These are phyloP conservation scores for Blennius ocellaris DNA, from an alignment of 2,113 vertebrate genomes.

Conservation along the genomic window DNA sequence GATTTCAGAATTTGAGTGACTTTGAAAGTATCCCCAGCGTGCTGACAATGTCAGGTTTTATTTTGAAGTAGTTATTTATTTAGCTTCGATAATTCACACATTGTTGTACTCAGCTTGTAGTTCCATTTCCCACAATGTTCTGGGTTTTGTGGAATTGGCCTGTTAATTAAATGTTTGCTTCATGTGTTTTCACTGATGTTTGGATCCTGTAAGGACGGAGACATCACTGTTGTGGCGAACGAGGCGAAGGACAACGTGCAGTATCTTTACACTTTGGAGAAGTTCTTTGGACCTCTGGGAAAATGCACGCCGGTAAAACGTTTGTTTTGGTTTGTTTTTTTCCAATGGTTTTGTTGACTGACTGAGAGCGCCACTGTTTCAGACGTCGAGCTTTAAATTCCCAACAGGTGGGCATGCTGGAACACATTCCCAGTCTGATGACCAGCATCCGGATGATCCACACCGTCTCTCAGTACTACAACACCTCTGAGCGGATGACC, in stretches of 20 bases:
- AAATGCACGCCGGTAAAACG: conserved; percentile 82
- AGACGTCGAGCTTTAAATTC: too few relatives aligned
- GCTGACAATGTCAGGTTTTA: too few relatives aligned
- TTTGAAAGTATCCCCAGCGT: too few relatives aligned
- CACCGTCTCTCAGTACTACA: conserved; percentile 83
- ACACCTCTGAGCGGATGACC: conserved; percentile 86
- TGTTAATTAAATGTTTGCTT: neutral
- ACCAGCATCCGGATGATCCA: conserved; percentile 84
- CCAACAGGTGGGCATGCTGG: conserved; percentile 74
- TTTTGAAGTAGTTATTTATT: too few relatives aligned
- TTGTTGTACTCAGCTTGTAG: too few relatives aligned
- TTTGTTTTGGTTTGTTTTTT: neutral
- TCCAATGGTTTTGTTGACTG: neutral
- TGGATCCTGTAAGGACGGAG: conserved; percentile 74
- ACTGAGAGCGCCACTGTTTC: too few relatives aligned
- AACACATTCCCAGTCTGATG: conserved; percentile 84
- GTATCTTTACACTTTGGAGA: conserved; percentile 84
- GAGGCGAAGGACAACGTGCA: conserved; percentile 89
- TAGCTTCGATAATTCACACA: too few relatives aligned
- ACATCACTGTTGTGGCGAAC: conserved; percentile 85
- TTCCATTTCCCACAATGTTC: too few relatives aligned
- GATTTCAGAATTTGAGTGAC: too few relatives aligned
- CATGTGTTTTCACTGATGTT: neutral
- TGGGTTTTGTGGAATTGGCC: neutral
- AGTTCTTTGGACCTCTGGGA: conserved; percentile 81